A percentile compares a stretch with the other conserved stretches of the same genome.
phyloP scores from a whole-genome alignment of 2,113 vertebrate genomes.

The Pyxicephalus adspersus region DNA sequence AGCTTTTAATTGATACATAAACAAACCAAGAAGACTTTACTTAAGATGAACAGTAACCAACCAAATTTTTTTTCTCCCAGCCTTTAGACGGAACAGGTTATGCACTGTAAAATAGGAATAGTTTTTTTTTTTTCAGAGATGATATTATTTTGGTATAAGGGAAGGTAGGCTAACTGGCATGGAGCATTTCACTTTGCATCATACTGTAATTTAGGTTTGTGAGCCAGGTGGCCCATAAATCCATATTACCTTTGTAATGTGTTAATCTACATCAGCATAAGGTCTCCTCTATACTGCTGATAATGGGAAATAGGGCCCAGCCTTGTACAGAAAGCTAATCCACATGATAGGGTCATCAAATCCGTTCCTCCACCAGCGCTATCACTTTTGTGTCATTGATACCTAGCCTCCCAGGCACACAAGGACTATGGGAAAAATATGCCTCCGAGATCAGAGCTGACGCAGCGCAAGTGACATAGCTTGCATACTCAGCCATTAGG shows the following conservation, averaged over 20 bases:
- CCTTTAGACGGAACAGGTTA: no score
- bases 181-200: no score
- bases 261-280: background rate
- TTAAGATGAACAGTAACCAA: no score
- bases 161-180: no score
- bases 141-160: no score
- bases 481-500: background rate
- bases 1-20: no score
- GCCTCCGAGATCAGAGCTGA: conserved; percentile 31
- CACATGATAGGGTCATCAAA: conserved; percentile 15
- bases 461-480: conserved; percentile 12
- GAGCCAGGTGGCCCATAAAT: background rate
- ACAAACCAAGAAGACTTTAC: no score
- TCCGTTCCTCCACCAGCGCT: background rate
- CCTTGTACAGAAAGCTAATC: conserved; percentile 19
- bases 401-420: conserved; percentile 7
- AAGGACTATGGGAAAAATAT: conserved; percentile 16
- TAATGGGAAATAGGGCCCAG: background rate
- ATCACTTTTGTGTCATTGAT: conserved; percentile 27
- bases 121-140: no score
- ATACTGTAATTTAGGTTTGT: no score
- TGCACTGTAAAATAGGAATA: no score
- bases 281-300: conserved; percentile 10
- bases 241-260: background rate
- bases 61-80: no score